Base-by-base conservation (phyloP, 2,113 vertebrate genomes). In the Rutilus rutilus region DNA sequence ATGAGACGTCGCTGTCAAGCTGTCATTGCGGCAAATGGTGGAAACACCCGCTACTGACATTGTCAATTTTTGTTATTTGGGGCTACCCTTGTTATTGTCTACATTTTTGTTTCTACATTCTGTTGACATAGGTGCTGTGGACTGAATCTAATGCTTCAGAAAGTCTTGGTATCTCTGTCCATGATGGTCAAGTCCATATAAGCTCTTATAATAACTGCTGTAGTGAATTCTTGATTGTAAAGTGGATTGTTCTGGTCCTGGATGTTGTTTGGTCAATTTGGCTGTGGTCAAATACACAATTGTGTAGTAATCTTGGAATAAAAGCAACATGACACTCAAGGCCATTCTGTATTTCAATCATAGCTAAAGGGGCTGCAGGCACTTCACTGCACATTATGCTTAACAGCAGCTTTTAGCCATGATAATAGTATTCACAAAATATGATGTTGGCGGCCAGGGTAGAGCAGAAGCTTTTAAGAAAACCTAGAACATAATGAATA, bases 401-500 rank as follows among this genome's bases (percentile, higher is more conserved):
- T 36, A 69, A 6, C 33, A 21, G 33, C 65, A 21, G 30, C 2
- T 30, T 3, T 67, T 36, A 25, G 33, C 8, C 2, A 0, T 69
- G 30, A 36, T 21, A 10, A 23, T 21, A 69, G 65, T 23, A 36
- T 23, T 69, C 33, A 21, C 65, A 69, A 69, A 21, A 69, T 23
- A 42, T 67, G 30, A 67, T 73, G 19, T 11, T 69, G 67, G 39
- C 0, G 0, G 19, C 3, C 30, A 39, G 1, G 9, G 1, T 67
- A 62, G 23, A 50, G 39, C 25, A 36, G n/a, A 36, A 47, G 42
- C 86, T 78, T 64, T 71, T 71, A 71, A 1, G 71, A 81, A 85
- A 78, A 87, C 77, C 57, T 84, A 92, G 19, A 82, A 92, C 39
- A 19, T 87, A 87, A 69, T 14, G 83, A 59, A 62, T 74, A 77